phyloP scores from a whole-genome alignment of 2,888 invertebrate species.

The Leistus spinibarbis region DNA sequence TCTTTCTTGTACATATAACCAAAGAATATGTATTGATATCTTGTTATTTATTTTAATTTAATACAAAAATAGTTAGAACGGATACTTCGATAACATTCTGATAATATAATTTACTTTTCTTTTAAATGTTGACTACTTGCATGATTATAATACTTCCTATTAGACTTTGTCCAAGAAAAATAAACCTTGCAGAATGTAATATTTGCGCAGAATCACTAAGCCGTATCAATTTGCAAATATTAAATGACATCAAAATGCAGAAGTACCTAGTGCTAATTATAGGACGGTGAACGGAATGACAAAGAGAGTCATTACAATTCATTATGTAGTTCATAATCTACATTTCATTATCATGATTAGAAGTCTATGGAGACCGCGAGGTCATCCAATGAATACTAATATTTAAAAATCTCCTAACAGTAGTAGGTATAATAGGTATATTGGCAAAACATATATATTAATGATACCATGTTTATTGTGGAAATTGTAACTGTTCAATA shows the following conservation, averaged over 20 bases:
- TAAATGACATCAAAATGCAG: background rate
- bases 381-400: background rate
- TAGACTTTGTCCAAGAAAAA: too few species aligned
- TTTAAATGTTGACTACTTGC: too few species aligned
- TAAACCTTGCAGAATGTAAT: too few species aligned
- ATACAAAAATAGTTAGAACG: too few species aligned
- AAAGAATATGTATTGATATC: too few species aligned
- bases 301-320: background rate
- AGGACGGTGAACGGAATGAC: background rate
- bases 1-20: too few species aligned
- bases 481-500: too few species aligned
- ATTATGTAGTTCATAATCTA: background rate
- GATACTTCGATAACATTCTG: too few species aligned
- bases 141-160: too few species aligned
- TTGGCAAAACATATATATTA: background rate
- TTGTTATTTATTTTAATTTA: too few species aligned
- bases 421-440: background rate
- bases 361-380: constrained; percentile 1
- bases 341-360: constrained; percentile 7
- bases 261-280: background rate
- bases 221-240: background rate
- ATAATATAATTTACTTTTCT: too few species aligned
- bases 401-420: background rate
- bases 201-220: background rate
- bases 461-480: too few species aligned